These are phyloP conservation scores for Gila robusta DNA, from an alignment of 2,797 vertebrate genomes.

Conservation along the genomic window DNA sequence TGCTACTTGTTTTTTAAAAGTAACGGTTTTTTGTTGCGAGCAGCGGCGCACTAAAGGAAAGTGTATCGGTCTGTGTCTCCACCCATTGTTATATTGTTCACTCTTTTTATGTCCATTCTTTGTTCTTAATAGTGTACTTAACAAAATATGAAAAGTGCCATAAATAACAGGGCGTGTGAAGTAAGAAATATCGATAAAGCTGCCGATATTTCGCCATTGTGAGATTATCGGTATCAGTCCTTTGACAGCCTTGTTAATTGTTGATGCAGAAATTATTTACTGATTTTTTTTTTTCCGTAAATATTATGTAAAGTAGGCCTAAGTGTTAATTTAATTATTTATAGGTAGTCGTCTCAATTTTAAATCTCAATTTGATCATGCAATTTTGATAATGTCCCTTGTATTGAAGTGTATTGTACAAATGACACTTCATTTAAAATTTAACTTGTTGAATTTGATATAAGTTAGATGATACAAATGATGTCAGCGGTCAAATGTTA, in stretches of 20 bases:
- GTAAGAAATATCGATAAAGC: neutral
- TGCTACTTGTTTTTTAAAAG: neutral
- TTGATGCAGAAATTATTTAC: neutral
- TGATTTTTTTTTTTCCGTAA: neutral
- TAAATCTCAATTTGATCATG: neutral
- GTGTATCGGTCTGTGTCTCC: constrained; percentile 4
- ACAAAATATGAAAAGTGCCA: neutral
- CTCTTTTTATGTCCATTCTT: neutral
- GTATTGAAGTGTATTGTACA: neutral
- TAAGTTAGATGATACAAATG: neutral
- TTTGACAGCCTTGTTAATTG: neutral
- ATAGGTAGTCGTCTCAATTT: neutral
- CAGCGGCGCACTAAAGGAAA: neutral
- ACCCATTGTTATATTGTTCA: constrained; percentile 20
- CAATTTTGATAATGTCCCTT: neutral
- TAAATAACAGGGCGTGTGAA: neutral
- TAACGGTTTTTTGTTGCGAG: neutral
- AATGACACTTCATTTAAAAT: neutral
- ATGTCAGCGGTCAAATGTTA: neutral
- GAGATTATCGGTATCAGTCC: neutral
- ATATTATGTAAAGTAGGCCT: neutral
- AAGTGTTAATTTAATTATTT: neutral
- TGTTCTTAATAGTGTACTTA: neutral
- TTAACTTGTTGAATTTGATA: neutral
- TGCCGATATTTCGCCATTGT: neutral